phyloP scores from a whole-genome alignment of 1,140 invertebrate species.

The Trigoniulus corallinus region DNA sequence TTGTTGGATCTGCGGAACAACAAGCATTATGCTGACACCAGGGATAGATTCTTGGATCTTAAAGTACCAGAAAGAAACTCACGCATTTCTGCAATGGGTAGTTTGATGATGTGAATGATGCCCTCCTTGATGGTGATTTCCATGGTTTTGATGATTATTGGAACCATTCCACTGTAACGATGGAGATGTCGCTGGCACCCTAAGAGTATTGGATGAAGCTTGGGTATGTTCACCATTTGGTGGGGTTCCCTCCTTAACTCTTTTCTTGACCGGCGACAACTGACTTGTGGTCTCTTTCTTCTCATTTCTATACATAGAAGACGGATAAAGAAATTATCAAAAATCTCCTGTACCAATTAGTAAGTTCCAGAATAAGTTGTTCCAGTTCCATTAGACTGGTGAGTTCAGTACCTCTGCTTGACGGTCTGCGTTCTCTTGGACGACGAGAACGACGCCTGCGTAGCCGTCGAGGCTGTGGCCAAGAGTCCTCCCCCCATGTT shows the following conservation, averaged over 20 bases:
- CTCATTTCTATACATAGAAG: slow-evolving; percentile 23
- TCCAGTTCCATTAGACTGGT: too few species aligned
- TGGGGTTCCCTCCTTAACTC: slow-evolving; percentile 92
- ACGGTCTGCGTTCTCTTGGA: slow-evolving; percentile 10
- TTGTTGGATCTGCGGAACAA: background rate
- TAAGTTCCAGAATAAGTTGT: too few species aligned
- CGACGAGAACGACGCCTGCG: background rate
- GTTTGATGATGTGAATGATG: too few species aligned
- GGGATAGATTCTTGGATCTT: too few species aligned
- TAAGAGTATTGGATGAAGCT: background rate
- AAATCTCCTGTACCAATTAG: too few species aligned
- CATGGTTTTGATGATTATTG: background rate
- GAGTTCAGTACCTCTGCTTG: slow-evolving; percentile 10
- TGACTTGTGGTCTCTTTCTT: slow-evolving; percentile 75
- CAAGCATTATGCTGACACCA: background rate
- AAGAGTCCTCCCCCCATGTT: background rate
- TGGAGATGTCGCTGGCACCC: background rate
- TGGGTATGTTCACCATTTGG: slow-evolving; percentile 31
- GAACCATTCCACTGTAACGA: background rate
- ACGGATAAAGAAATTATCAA: background rate
- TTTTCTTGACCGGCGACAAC: slow-evolving; percentile 88
- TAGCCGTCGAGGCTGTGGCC: background rate
- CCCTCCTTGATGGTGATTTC: background rate
- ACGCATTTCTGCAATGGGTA: slow-evolving; percentile 21
- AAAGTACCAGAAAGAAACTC: slow-evolving; percentile 4